Evolutionary conservation across 53 echinoderm and acorn worm genomes (phyloP).

Genomic region (Echinometra lucunter): DNA sequence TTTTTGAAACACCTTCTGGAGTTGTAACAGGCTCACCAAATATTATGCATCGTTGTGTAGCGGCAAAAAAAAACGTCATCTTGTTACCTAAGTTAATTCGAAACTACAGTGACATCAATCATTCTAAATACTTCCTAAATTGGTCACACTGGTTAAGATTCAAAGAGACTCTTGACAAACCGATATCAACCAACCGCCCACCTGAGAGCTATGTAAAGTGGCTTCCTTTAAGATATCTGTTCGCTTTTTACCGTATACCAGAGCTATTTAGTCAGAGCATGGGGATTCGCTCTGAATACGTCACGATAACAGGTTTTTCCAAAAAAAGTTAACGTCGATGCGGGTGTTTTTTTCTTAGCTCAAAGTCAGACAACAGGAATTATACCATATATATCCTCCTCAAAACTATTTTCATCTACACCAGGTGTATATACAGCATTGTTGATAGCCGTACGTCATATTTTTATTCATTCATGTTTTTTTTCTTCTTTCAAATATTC

Average conservation of each 20-base stretch:
- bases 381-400: too few species aligned
- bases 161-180: conserved; percentile 21
- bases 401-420: not conserved
- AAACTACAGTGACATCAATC: not conserved
- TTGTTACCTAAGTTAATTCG: not conserved
- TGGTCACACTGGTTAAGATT: conserved; percentile 2
- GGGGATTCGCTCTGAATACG: conserved; percentile 1
- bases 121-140: not conserved
- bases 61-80: not conserved
- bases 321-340: not conserved
- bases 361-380: not conserved
- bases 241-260: not conserved
- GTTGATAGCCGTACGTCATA: not conserved
- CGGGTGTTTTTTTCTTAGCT: not conserved
- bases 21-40: not conserved
- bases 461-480: too few species aligned
- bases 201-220: not conserved
- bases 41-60: not conserved
- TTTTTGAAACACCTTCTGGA: too few species aligned
- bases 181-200: conserved; percentile 1
- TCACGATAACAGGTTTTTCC: not conserved
- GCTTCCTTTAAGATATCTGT: not conserved
- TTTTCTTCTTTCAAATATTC: too few species aligned
- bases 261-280: not conserved
- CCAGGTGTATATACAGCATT: not conserved